phyloP scores from a whole-genome alignment of 92 coral and sea anemone species.

The Epizoanthus fatuus region DNA sequence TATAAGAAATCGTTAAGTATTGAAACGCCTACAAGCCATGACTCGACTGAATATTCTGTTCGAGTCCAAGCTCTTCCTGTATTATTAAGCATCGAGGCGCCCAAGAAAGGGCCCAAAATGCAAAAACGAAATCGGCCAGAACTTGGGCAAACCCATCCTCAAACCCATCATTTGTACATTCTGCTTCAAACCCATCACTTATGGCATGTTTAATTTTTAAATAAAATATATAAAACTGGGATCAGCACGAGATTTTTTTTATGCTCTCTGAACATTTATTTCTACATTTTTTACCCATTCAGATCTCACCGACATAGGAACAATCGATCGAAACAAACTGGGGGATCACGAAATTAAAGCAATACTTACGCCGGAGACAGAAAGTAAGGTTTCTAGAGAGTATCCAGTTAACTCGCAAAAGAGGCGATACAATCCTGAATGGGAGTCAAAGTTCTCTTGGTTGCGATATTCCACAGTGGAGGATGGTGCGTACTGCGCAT shows the following conservation, averaged over 20 bases:
- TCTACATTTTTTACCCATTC: constrained; percentile 28
- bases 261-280: constrained; percentile 13
- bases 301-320: constrained; percentile 34
- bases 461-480: constrained; percentile 10
- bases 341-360: constrained; percentile 5
- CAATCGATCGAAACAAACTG: constrained; percentile 30
- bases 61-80: too few species aligned
- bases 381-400: constrained; percentile 3
- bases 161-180: too few species aligned
- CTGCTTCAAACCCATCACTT: too few species aligned
- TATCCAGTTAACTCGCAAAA: constrained; percentile 28
- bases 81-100: too few species aligned
- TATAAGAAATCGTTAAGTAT: not conserved
- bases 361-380: too few species aligned
- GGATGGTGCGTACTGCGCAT: constrained; percentile 52
- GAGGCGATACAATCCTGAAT: constrained; percentile 48
- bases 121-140: too few species aligned
- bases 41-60: too few species aligned
- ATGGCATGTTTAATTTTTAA: too few species aligned
- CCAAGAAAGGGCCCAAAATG: too few species aligned
- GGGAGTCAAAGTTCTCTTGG: constrained; percentile 59
- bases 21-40: not conserved
- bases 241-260: not conserved
- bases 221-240: too few species aligned
- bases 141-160: too few species aligned